phyloP scores from a whole-genome alignment of 2,888 invertebrate species.

The Tholera decimalis region DNA sequence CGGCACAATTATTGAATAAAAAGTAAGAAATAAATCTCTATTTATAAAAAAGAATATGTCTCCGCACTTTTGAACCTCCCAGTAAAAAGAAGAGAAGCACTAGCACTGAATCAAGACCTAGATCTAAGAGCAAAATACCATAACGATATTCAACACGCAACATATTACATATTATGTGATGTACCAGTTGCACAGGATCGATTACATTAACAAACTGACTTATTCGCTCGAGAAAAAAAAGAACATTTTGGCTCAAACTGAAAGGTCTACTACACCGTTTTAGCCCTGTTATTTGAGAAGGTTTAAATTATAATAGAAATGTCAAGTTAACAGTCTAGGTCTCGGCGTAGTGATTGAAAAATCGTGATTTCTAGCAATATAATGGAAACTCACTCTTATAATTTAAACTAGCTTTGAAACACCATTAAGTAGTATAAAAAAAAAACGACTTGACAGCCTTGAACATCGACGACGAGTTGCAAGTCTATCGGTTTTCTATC shows the following conservation, averaged over 20 bases:
- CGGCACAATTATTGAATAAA: too few species aligned
- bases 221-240: conserved; percentile 31
- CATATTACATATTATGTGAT: conserved; percentile 27
- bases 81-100: background rate
- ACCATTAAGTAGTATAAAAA: too few species aligned
- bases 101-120: conserved; percentile 25
- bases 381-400: conserved; percentile 11
- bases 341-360: background rate
- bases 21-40: too few species aligned
- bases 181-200: conserved; percentile 24
- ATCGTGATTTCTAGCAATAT: background rate
- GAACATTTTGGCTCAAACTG: background rate
- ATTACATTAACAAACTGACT: conserved; percentile 17
- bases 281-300: background rate
- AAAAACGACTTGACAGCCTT: too few species aligned
- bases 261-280: background rate
- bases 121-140: conserved; percentile 45
- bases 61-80: too few species aligned
- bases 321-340: background rate
- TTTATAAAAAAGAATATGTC: too few species aligned
- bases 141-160: conserved; percentile 48
- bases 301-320: background rate
- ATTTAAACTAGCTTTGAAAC: background rate
- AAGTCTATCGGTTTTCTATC: too few species aligned
- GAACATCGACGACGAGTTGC: too few species aligned